Percentiles rank a stretch among this genome's conserved stretches.
phyloP scores from a whole-genome alignment of 23 tunicate genomes.

The Phallusia fumigata region DNA sequence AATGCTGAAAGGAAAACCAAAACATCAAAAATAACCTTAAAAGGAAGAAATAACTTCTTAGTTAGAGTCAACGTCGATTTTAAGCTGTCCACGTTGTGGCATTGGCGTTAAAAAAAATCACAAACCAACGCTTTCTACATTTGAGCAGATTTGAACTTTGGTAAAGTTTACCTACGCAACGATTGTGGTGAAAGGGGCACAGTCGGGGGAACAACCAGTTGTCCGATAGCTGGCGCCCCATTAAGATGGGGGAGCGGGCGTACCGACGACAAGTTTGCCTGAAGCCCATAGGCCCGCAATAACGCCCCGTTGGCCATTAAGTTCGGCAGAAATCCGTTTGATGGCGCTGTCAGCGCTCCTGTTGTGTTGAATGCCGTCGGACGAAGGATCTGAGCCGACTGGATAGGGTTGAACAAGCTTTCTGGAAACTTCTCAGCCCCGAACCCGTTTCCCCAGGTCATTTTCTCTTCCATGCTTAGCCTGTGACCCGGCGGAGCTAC shows the following conservation, averaged over 20 bases:
- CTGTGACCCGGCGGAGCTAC: not conserved
- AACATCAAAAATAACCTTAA: too few species aligned
- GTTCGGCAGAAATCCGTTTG: constrained; percentile 45
- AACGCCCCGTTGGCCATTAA: constrained; percentile 52
- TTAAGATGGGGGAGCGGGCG: constrained; percentile 27
- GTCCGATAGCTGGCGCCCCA: constrained; percentile 22
- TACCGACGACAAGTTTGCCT: not conserved
- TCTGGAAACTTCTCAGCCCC: not conserved
- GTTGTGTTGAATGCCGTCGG: not conserved
- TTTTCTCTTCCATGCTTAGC: not conserved
- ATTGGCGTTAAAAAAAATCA: too few species aligned
- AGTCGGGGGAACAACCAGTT: constrained; percentile 15
- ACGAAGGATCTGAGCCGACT: not conserved
- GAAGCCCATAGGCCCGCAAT: constrained; percentile 35
- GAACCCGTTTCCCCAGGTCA: not conserved
- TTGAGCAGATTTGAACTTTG: too few species aligned
- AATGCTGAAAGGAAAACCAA: too few species aligned
- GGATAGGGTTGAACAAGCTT: not conserved
- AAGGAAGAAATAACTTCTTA: too few species aligned
- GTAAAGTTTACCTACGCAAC: constrained; percentile 12
- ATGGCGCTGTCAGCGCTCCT: not conserved
- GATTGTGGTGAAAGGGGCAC: constrained; percentile 49
- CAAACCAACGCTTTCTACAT: too few species aligned
- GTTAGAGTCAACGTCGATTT: too few species aligned
- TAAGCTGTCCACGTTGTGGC: too few species aligned